Conservation (phyloP, 2,888 invertebrate species). For the Eupithecia subfuscata region DNA sequence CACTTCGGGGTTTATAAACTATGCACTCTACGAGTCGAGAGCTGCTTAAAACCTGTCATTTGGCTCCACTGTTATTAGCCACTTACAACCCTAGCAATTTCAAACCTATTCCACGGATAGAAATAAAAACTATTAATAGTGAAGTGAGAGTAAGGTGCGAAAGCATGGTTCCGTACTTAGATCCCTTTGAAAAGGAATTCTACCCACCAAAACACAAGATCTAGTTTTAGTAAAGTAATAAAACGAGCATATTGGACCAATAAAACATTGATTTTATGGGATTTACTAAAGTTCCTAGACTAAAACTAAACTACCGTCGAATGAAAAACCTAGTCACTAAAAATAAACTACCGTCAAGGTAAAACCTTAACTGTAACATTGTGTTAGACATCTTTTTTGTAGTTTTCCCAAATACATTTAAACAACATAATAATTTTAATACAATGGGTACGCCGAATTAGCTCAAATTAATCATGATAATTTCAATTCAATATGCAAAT, state of each 20-base stretch:
- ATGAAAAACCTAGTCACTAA: not conserved
- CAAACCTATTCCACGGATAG: constrained; percentile 52
- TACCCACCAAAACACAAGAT: not conserved
- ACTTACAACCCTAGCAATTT: constrained; percentile 66
- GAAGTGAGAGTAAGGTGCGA: constrained; percentile 17
- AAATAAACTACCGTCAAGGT: too few species aligned
- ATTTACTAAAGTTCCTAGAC: not conserved
- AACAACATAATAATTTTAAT: too few species aligned
- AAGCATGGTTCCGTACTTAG: constrained; percentile 1
- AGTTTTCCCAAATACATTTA: too few species aligned
- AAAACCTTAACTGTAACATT: too few species aligned
- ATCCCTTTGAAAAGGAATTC: not conserved
- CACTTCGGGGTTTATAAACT: constrained; percentile 46
- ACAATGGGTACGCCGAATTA: too few species aligned
- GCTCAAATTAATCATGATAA: not conserved
- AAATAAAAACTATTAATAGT: constrained; percentile 53
- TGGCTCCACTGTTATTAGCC: constrained; percentile 70
- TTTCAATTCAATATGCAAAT: not conserved
- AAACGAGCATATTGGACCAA: not conserved
- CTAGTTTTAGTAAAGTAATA: not conserved
- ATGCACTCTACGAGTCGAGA: constrained; percentile 54
- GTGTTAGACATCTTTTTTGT: too few species aligned
- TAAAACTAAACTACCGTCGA: not conserved
- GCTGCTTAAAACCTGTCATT: constrained; percentile 72
- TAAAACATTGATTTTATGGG: not conserved